Percentiles rank a stretch among this genome's conserved stretches.
These are phyloP conservation scores for Todiramphus saurophagus DNA, from an alignment of 2,113 vertebrate species.

Conservation along the genomic window DNA sequence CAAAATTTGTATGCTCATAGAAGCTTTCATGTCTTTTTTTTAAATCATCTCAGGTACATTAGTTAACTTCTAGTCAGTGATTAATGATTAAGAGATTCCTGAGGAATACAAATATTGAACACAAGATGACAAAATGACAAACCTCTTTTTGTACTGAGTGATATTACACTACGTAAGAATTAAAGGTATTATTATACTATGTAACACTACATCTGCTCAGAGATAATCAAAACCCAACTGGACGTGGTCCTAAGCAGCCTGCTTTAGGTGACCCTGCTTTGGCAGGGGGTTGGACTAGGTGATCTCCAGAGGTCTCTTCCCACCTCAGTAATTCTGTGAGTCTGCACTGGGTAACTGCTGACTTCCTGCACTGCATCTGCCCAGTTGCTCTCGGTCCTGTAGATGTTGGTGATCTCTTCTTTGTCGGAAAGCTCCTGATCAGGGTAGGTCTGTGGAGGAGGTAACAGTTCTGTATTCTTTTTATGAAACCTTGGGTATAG, in stretches of 20 bases:
- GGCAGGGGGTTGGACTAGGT: not conserved
- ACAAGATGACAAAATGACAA: not conserved
- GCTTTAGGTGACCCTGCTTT: not conserved
- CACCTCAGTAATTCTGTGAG: not conserved
- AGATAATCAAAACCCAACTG: not conserved
- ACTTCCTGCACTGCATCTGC: not conserved
- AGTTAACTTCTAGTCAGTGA: not conserved
- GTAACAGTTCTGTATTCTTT: not conserved
- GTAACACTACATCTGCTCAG: not conserved
- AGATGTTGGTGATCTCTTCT: not conserved
- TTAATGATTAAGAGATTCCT: not conserved
- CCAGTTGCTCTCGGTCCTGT: not conserved
- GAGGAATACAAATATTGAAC: not conserved
- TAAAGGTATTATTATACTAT: not conserved
- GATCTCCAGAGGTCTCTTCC: not conserved
- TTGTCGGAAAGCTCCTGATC: not conserved
- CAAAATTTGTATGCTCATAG: not conserved
- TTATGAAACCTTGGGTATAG: not conserved
- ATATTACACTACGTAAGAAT: not conserved
- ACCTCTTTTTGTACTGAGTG: not conserved
- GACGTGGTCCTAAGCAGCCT: not conserved
- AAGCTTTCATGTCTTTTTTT: not conserved
- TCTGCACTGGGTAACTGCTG: not conserved
- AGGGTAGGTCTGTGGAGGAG: not conserved
- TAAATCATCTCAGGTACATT: conserved; percentile 50